Percentiles rank a stretch among this genome's conserved stretches.
phyloP scores from a whole-genome alignment of 2,797 vertebrate genomes.

The Enteromius mattozi region DNA sequence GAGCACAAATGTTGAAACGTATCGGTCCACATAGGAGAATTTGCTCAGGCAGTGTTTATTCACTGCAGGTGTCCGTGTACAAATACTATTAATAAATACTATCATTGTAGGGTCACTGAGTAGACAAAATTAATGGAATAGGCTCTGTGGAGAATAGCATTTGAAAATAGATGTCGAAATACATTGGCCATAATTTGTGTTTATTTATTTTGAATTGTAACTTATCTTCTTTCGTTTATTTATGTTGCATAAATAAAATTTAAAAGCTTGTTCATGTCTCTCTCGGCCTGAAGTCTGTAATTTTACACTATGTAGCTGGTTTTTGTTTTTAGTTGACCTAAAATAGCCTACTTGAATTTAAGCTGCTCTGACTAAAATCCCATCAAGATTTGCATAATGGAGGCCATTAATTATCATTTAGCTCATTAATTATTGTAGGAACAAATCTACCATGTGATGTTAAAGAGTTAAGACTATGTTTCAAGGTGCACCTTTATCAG shows the following conservation, averaged over 20 bases:
- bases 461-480: slow-evolving; percentile 26
- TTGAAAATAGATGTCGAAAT: background rate
- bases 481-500: slow-evolving; percentile 28
- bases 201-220: background rate
- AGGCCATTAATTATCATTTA: slow-evolving; percentile 32
- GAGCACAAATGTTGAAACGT: background rate
- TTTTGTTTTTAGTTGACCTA: background rate
- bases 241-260: background rate
- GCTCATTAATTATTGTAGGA: slow-evolving; percentile 30
- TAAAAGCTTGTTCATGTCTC: background rate
- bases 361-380: slow-evolving; percentile 5
- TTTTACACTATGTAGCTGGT: background rate
- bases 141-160: background rate
- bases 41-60: background rate
- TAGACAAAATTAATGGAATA: background rate
- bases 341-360: slow-evolving; percentile 1
- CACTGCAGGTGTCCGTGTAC: slow-evolving; percentile 28
- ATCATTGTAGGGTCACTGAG: background rate
- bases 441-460: slow-evolving; percentile 48
- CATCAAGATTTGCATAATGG: slow-evolving; percentile 23
- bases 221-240: background rate
- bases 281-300: background rate
- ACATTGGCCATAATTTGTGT: background rate
- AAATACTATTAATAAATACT: background rate
- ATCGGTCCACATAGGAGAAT: background rate